Conservation (phyloP, 2,113 vertebrate species). For the Percopsis transmontana region DNA sequence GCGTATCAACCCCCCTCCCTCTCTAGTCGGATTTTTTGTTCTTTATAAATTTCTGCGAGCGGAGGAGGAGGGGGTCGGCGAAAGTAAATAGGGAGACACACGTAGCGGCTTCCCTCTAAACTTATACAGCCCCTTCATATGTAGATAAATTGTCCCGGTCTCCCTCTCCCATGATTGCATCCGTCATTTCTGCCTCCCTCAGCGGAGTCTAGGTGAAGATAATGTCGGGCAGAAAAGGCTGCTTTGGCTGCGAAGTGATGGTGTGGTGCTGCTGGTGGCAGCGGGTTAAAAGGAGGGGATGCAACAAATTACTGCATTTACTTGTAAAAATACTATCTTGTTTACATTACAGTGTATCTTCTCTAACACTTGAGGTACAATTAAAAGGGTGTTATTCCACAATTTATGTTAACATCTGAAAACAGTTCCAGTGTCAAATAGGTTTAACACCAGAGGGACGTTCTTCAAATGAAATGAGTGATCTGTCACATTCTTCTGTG, state of each 20-base stretch:
- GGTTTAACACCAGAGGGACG: too few species aligned
- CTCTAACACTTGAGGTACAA: too few species aligned
- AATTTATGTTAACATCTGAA: too few species aligned
- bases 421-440: too few species aligned
- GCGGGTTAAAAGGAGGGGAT: constrained; percentile 16
- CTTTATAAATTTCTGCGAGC: constrained; percentile 83
- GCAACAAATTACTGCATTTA: too few species aligned
- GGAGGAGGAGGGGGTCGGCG: constrained; percentile 74
- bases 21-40: constrained; percentile 81
- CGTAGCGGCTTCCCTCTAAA: constrained; percentile 70
- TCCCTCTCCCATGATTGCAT: constrained; percentile 63
- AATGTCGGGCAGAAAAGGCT: constrained; percentile 70
- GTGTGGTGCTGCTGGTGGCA: constrained; percentile 63
- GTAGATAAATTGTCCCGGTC: constrained; percentile 61
- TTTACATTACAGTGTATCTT: too few species aligned
- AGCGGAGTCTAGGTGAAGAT: constrained; percentile 70
- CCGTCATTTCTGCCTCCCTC: constrained; percentile 73
- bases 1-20: constrained; percentile 81
- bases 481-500: too few species aligned
- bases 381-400: too few species aligned
- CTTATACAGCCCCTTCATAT: constrained; percentile 65
- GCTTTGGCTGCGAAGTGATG: constrained; percentile 70
- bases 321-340: too few species aligned
- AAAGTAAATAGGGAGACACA: constrained; percentile 75
- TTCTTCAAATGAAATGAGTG: too few species aligned